These are phyloP conservation scores for Odontesthes bonariensis DNA, from an alignment of 2,113 vertebrate species.

Conservation along the genomic window DNA sequence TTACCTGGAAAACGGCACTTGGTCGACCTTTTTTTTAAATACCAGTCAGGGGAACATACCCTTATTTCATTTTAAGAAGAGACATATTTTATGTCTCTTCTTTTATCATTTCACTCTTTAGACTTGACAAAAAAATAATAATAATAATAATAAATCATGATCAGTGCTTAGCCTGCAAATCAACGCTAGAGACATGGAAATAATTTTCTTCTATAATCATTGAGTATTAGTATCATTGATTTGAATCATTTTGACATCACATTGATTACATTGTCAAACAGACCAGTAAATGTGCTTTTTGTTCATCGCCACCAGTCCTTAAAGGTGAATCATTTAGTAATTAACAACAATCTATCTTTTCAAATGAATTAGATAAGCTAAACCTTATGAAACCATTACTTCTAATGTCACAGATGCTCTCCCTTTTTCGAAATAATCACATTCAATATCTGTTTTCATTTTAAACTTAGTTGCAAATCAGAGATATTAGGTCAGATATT, in stretches of 20 bases:
- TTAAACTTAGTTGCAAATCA: not conserved
- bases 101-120: not conserved
- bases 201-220: not conserved
- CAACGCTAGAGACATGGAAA: not conserved
- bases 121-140: not conserved
- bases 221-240: not conserved
- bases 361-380: not conserved
- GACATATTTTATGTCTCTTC: too few species aligned
- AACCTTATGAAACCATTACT: not conserved
- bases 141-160: not conserved
- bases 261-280: not conserved
- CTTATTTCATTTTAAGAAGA: too few species aligned
- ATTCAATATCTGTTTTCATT: not conserved
- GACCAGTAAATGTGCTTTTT: not conserved
- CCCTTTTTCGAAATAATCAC: not conserved
- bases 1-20: not conserved
- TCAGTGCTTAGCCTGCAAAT: too few species aligned
- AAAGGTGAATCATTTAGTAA: constrained; percentile 3
- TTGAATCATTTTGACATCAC: not conserved
- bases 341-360: not conserved
- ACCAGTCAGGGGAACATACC: too few species aligned
- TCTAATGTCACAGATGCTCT: constrained; percentile 16
- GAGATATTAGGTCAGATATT: constrained; percentile 17
- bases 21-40: not conserved
- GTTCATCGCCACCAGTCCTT: not conserved